These are phyloP conservation scores for Sinosuthora webbiana DNA, from an alignment of 2,113 vertebrate species.

Conservation along the genomic window DNA sequence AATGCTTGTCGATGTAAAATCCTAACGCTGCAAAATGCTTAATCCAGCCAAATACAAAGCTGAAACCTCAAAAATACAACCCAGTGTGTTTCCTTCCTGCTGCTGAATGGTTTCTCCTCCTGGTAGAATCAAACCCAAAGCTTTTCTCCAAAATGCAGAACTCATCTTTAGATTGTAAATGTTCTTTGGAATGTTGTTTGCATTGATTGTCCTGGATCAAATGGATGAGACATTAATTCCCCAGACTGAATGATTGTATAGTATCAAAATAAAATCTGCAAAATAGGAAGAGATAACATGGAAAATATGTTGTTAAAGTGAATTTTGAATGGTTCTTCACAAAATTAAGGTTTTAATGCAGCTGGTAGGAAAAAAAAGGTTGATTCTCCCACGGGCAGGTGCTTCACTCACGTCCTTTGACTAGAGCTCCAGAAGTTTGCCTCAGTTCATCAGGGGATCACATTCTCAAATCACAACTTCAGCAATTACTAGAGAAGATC, in stretches of 20 bases:
- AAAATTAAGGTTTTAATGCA: conserved; percentile 3
- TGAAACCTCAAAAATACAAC: background rate
- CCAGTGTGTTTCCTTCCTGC: background rate
- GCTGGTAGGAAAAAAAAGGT: background rate
- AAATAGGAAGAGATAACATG: background rate
- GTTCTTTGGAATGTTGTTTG: background rate
- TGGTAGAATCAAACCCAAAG: background rate
- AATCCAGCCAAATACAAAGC: background rate
- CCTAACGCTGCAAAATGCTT: background rate
- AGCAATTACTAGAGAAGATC: background rate
- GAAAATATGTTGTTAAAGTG: background rate
- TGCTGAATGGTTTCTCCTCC: background rate
- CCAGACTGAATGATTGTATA: background rate
- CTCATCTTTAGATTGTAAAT: background rate
- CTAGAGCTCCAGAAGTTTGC: background rate
- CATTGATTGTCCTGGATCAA: background rate
- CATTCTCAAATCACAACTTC: background rate
- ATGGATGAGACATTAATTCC: background rate
- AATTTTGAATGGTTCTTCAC: conserved; percentile 1
- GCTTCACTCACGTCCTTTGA: conserved; percentile 7
- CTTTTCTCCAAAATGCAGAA: background rate
- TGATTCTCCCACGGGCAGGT: background rate
- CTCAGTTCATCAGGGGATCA: background rate
- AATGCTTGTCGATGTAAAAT: background rate
- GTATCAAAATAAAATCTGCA: background rate